phyloP scores from a whole-genome alignment of 2,797 vertebrate species.

The Cercopithecus petaurista region DNA sequence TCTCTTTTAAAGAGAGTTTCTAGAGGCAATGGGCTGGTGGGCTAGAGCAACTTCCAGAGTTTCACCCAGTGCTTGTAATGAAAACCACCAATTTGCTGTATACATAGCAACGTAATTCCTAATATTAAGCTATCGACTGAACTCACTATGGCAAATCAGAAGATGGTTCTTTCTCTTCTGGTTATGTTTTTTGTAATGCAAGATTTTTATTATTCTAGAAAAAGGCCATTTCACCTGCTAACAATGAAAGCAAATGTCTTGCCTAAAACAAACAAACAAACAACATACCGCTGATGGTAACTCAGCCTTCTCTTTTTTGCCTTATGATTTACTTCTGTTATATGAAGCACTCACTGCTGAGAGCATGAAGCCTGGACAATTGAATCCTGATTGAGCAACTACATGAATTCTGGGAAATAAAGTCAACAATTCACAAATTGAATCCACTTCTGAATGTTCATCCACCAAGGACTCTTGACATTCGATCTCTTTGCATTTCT shows the following conservation, averaged over 20 bases:
- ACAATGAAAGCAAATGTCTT: not conserved
- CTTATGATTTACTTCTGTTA: constrained; percentile 20
- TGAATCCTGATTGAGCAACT: not conserved
- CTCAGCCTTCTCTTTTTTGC: not conserved
- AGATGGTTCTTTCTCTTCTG: not conserved
- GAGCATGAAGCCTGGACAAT: not conserved
- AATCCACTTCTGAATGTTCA: not conserved
- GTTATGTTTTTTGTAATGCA: not conserved
- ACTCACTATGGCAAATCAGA: not conserved
- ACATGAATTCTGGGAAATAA: not conserved
- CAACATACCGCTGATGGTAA: not conserved
- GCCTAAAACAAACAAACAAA: not conserved
- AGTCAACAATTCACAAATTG: not conserved
- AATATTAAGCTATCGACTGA: not conserved
- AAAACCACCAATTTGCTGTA: not conserved
- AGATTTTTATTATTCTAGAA: not conserved
- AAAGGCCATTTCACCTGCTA: constrained; percentile 2
- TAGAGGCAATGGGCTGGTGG: not conserved
- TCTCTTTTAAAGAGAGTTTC: not conserved
- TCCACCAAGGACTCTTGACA: not conserved
- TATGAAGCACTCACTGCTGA: not conserved
- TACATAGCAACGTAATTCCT: not conserved
- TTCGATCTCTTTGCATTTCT: constrained; percentile 38
- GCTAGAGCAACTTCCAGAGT: not conserved
- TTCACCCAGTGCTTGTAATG: not conserved